Percentiles rank a stretch among this genome's conserved stretches.
Evolutionary conservation across 2,113 vertebrate species (phyloP).

Genomic region (Cryptotis parvus): DNA sequence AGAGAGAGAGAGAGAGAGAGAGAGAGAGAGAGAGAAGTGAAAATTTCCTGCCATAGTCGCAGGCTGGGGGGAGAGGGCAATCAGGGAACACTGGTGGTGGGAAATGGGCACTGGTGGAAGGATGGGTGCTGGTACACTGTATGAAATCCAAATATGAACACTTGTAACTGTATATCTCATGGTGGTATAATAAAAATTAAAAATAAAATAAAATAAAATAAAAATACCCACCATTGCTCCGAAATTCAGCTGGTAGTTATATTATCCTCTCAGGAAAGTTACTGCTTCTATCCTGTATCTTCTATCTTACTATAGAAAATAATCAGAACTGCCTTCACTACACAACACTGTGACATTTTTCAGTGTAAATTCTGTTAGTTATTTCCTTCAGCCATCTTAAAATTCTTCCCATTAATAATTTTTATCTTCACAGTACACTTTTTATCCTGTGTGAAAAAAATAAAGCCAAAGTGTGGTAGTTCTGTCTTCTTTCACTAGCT

Average conservation of each 20-base stretch:
- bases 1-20: too few species aligned
- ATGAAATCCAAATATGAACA: too few species aligned
- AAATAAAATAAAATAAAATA: too few species aligned
- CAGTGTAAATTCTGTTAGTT: slow-evolving; percentile 22
- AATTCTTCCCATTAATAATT: slow-evolving; percentile 5
- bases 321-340: slow-evolving; percentile 23
- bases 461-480: slow-evolving; percentile 49
- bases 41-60: too few species aligned
- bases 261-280: slow-evolving; percentile 6
- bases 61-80: too few species aligned
- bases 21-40: too few species aligned
- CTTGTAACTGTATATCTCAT: too few species aligned
- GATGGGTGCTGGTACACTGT: too few species aligned
- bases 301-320: slow-evolving; percentile 25
- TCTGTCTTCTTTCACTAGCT: slow-evolving; percentile 24
- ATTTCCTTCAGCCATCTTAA: slow-evolving; percentile 24
- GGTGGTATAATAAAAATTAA: too few species aligned
- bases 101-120: too few species aligned
- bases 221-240: slow-evolving; percentile 7
- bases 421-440: not conserved
- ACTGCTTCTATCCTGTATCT: slow-evolving; percentile 40
- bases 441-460: slow-evolving; percentile 48
- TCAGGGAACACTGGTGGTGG: too few species aligned
- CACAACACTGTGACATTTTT: not conserved
- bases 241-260: slow-evolving; percentile 21